Evolutionary conservation across 2,888 invertebrate genomes (phyloP), one percentile per base, ranked within the genome.

Genomic region (Limnephilus rhombicus): DNA sequence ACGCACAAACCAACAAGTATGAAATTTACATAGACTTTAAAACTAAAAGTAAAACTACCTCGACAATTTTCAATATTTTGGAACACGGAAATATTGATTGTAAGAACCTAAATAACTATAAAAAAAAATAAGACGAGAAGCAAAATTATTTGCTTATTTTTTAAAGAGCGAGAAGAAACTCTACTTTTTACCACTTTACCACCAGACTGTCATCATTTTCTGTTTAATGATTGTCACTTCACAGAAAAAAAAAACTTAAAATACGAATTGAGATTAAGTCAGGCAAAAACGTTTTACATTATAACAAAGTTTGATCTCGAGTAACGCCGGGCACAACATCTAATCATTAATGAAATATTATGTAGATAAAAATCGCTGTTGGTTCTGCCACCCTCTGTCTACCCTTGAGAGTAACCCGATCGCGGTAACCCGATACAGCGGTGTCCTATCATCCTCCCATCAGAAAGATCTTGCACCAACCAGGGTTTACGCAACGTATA

Each of bases 391-490:
- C 68, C 68, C 68, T 68, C 68, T 68, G 68, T 68, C 45, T 86
- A 86, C 86, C 86, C 86, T 45, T 45, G 86, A 49, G 45, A 9
- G 88, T 41, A 89, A 89, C 37, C n/a, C 41, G 80, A 89, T 37
- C 86, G 29, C 29, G 80, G 88, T 37, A 89, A 89, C 88, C 68
- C 29, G 80, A 89, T 89, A 89, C n/a, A 37, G 80, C 80, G 88
- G 88, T 88, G 68, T 88, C 68, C 37, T 80, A 29, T 68, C 18
- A 24, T 86, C 9, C 80, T 80, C 37, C 34, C 80, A 34, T n/a
- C 37, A 80, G 31, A 89, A 37, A 68, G 37, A 89, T 89, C 88
- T 49, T 80, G 34, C 80, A 53, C 37, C 31, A 53, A 53, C 18
- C 88, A 89, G 88, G 88, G 88, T 80, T 80, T 31, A 24, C 88